A percentile compares a stretch with the other conserved stretches of the same genome.
Conservation (phyloP, 1,140 invertebrate species). For the Plutomurus gul region DNA sequence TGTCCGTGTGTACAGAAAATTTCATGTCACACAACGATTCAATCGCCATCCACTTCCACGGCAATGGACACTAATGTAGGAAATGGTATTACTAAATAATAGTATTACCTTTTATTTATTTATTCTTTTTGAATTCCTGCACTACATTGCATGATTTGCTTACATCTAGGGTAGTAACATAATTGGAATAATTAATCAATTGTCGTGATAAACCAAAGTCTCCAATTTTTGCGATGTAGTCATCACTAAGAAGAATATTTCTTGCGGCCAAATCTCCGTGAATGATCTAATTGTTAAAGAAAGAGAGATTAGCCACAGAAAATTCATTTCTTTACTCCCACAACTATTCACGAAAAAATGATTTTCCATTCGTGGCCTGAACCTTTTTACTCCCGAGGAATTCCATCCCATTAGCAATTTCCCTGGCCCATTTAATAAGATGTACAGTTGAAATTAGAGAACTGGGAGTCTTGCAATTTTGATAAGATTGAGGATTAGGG, state of each 20-base stretch:
- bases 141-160: background rate
- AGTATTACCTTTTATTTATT: too few species aligned
- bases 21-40: constrained; percentile 77
- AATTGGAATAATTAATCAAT: constrained; percentile 42
- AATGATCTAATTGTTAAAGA: constrained; percentile 17
- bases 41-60: constrained; percentile 76
- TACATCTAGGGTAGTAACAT: constrained; percentile 4
- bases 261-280: constrained; percentile 40
- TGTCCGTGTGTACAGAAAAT: constrained; percentile 85
- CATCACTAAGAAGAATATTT: constrained; percentile 29
- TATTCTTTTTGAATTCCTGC: background rate
- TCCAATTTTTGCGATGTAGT: constrained; percentile 37
- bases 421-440: constrained; percentile 39
- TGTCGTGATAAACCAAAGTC: constrained; percentile 41
- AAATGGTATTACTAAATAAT: background rate
- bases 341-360: too few species aligned
- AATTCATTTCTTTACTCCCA: too few species aligned
- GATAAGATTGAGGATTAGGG: background rate
- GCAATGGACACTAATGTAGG: constrained; percentile 63
- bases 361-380: background rate
- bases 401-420: constrained; percentile 43
- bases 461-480: background rate
- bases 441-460: constrained; percentile 20
- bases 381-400: constrained; percentile 43
- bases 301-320: background rate